Base-by-base conservation (phyloP, 2,113 vertebrate species). In the Apus apus region DNA sequence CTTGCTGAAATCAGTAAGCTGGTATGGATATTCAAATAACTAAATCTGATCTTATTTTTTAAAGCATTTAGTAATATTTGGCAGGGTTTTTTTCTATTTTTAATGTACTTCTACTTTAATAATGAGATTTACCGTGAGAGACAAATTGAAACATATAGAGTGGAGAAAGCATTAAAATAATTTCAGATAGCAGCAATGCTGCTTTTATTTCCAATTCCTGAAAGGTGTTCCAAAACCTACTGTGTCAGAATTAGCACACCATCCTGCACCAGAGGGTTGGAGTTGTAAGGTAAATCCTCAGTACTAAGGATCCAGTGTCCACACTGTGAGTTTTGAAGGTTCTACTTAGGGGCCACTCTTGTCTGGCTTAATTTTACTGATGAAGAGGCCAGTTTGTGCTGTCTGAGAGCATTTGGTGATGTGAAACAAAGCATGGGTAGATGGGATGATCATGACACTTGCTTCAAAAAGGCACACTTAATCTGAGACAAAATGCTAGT, bases 261-360 rank as follows among this genome's bases (percentile, higher is more conserved):
- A 2, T 53, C 64, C 20, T 20, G 43, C 2, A 0, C 71, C 25
- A 1, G 6, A 23, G 32, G 5, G 9, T 6, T 58, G 19, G 54
- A 30, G 11, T 48, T 64, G 9, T 1, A 71, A 56, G 14, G 58
- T 11, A 43, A 43, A 70, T 11, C 27, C 20, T 48, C 9, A 0
- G 0, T 61, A 12, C 36, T 66, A 25, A 50, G n/a, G 5, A n/a
- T 70, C 36, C 14, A 13, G 19, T 13, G 9, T 38, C 56, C 36
- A 27, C 6, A 2, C 13, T 43, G 1, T 3, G 2, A 26, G 16
- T 29, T 71, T 58, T 21, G 48, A 64, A 50, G 22, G 16, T 23
- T 95, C 71, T 56, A 9, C 32, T 89, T 60, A 22, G 50, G 29
- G 38, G 18, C 13, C n/a, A 13, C 17, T 86, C 46, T 76, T 34